These are phyloP conservation scores for Hirtodrosophila alboralis DNA, from an alignment of 2,888 invertebrate genomes.

Conservation along the genomic window DNA sequence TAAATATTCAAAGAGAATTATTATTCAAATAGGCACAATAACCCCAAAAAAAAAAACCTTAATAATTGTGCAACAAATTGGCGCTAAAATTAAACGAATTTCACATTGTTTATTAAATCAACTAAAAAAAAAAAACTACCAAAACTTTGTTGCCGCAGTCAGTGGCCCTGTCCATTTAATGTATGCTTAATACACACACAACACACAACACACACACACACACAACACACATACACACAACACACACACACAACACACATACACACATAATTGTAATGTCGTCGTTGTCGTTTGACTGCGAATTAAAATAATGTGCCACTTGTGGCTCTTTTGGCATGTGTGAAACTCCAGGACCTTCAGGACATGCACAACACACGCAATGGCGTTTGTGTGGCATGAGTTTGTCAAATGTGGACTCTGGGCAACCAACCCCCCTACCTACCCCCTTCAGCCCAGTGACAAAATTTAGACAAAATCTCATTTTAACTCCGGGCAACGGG, in stretches of 20 bases:
- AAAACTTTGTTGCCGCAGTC: conserved; percentile 10
- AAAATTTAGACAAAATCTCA: conserved; percentile 61
- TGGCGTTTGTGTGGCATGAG: too few relatives aligned
- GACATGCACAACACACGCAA: conserved; percentile 12
- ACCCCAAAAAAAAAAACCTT: too few relatives aligned
- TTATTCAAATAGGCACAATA: too few relatives aligned
- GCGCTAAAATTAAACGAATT: not conserved
- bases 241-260: conserved; percentile 15
- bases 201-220: conserved; percentile 1
- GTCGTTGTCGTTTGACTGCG: conserved; percentile 72
- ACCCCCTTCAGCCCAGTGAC: conserved; percentile 21
- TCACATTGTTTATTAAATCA: conserved; percentile 4
- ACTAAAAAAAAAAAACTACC: too few relatives aligned
- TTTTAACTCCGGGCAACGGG: conserved; percentile 40
- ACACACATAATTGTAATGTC: conserved; percentile 29
- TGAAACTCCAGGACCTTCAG: conserved; percentile 8
- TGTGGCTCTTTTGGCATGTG: conserved; percentile 71
- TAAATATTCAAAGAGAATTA: too few relatives aligned
- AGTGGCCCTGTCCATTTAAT: conserved; percentile 15
- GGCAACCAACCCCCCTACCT: too few relatives aligned
- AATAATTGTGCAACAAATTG: too few relatives aligned
- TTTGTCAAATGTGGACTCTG: too few relatives aligned
- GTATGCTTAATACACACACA: conserved; percentile 2
- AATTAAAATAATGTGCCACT: conserved; percentile 82
- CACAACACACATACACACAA: not conserved